A percentile compares a stretch with the other conserved stretches of the same genome.
phyloP scores from a whole-genome alignment of 2,797 vertebrate genomes.

The Cichlasoma orientale region DNA sequence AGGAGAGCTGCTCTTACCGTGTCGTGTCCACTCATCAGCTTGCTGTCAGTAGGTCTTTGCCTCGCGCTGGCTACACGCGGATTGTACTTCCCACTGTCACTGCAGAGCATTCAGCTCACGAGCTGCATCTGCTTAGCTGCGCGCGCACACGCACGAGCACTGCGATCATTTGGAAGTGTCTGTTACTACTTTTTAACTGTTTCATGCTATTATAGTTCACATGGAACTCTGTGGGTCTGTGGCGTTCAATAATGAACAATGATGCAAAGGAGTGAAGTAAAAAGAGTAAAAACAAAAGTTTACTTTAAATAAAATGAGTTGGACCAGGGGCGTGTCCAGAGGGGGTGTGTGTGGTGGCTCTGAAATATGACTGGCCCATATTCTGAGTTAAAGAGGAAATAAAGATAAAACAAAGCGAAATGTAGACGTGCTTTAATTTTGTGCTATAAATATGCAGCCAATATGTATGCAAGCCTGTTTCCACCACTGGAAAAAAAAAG shows the following conservation, averaged over 20 bases:
- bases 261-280: not conserved
- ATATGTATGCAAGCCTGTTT: not conserved
- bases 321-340: not conserved
- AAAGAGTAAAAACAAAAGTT: not conserved
- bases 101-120: constrained; percentile 25
- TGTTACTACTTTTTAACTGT: not conserved
- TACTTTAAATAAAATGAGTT: not conserved
- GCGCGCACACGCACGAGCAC: not conserved
- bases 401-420: not conserved
- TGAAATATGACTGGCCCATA: not conserved
- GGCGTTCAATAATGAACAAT: not conserved
- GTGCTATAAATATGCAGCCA: not conserved
- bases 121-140: constrained; percentile 20
- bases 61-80: constrained; percentile 60
- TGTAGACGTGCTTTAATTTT: not conserved
- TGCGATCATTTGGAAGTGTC: not conserved
- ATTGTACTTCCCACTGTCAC: constrained; percentile 48
- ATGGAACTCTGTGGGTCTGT: not conserved
- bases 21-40: constrained; percentile 18
- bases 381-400: not conserved
- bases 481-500: no score
- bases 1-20: constrained; percentile 47
- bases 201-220: not conserved
- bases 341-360: not conserved
- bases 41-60: constrained; percentile 12